Conservation (phyloP, 2,113 vertebrate species). For the Dipodomys ordii region DNA sequence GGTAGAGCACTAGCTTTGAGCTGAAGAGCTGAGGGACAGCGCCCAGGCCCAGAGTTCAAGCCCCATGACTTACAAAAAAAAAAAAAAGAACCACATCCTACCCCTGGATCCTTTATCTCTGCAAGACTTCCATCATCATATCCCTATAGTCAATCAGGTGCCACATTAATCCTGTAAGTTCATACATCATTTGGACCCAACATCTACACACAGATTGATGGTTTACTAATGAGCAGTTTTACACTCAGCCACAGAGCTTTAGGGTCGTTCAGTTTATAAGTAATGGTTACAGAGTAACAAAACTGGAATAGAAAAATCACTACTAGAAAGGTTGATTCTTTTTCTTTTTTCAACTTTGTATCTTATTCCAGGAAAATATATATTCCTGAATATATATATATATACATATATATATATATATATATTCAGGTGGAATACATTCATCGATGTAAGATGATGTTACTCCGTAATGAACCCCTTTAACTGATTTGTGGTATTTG, state of each 20-base stretch:
- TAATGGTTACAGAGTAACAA: background rate
- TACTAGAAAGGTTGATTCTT: background rate
- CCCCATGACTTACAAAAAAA: too few relatives aligned
- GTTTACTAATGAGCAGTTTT: background rate
- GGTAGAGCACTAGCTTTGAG: too few relatives aligned
- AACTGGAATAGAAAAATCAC: background rate
- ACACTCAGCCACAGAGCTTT: background rate
- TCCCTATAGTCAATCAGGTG: background rate
- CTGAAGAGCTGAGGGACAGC: too few relatives aligned
- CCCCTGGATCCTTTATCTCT: background rate
- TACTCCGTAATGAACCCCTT: too few relatives aligned
- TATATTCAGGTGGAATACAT: background rate
- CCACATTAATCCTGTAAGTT: background rate
- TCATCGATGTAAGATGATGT: background rate
- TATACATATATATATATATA: background rate
- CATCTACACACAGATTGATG: background rate
- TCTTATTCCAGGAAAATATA: background rate
- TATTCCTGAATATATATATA: too few relatives aligned
- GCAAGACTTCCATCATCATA: background rate
- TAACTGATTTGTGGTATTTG: background rate
- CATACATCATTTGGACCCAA: background rate
- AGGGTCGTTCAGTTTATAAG: background rate
- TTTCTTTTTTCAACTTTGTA: background rate
- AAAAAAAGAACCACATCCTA: too few relatives aligned
- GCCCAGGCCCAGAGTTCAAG: too few relatives aligned